Percentiles rank a stretch among this genome's conserved stretches.
phyloP scores from a whole-genome alignment of 2,888 invertebrate species.

The Cylindroiulus punctatus region DNA sequence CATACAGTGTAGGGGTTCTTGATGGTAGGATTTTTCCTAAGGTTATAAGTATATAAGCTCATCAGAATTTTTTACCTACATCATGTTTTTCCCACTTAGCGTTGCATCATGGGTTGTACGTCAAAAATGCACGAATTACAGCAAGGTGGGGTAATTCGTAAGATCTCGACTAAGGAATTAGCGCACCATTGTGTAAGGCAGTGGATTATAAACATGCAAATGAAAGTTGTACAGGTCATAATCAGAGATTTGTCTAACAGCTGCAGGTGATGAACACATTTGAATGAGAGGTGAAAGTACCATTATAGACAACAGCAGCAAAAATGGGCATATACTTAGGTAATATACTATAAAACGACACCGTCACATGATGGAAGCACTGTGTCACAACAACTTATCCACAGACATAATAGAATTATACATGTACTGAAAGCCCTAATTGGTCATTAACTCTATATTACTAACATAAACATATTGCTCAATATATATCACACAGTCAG shows the following conservation, averaged over 20 bases:
- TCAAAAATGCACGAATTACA: not conserved
- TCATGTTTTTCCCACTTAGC: no score
- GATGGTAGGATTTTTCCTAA: no score
- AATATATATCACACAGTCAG: not conserved
- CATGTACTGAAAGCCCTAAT: not conserved
- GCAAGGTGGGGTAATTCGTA: not conserved
- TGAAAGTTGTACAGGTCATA: not conserved
- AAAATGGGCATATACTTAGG: not conserved
- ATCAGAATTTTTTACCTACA: no score
- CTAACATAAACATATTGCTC: conserved; percentile 24
- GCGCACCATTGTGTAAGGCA: not conserved
- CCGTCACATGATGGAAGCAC: not conserved
- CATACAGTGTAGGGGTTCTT: no score
- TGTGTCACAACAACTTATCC: no score
- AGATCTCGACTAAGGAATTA: not conserved
- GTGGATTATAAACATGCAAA: not conserved
- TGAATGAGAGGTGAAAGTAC: not conserved
- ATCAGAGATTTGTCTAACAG: not conserved
- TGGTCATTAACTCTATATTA: not conserved
- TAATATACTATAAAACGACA: not conserved
- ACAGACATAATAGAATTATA: not conserved
- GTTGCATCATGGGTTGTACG: no score
- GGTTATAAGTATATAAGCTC: no score
- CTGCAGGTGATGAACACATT: not conserved
- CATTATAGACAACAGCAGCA: not conserved